Conservation (phyloP, 2,113 vertebrate species). For the Neomonachus schauinslandi region DNA sequence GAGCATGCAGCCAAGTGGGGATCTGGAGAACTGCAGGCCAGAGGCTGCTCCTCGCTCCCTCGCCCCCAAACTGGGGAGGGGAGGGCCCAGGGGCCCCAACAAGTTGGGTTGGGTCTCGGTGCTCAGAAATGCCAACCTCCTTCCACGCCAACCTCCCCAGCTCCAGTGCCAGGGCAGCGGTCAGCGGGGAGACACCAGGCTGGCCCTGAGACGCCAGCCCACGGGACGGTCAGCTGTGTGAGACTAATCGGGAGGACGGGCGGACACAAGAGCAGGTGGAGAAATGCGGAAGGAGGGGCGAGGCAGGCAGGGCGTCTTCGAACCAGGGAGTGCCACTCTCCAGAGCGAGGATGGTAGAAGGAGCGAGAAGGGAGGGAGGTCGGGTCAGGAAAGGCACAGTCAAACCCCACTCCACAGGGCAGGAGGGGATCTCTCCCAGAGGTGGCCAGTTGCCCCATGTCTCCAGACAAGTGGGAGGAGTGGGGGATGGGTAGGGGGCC, state of each 20-base stretch:
- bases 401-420: not conserved
- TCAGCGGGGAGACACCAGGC: not conserved
- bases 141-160: not conserved
- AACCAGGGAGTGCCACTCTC: not conserved
- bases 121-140: not conserved
- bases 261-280: not conserved
- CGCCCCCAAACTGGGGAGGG: not conserved
- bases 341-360: not conserved
- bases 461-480: not conserved
- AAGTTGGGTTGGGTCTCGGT: not conserved
- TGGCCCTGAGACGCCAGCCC: not conserved
- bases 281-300: accelerated
- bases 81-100: not conserved
- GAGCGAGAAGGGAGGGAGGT: too few relatives aligned
- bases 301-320: not conserved
- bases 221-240: not conserved
- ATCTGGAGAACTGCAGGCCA: not conserved
- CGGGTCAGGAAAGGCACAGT: not conserved
- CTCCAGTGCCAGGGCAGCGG: not conserved
- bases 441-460: not conserved
- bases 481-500: not conserved
- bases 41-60: not conserved
- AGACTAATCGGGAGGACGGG: not conserved
- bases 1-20: not conserved
- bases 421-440: not conserved